These are phyloP conservation scores for Coracopsis vasa DNA, from an alignment of 2,113 vertebrate genomes.

Conservation along the genomic window DNA sequence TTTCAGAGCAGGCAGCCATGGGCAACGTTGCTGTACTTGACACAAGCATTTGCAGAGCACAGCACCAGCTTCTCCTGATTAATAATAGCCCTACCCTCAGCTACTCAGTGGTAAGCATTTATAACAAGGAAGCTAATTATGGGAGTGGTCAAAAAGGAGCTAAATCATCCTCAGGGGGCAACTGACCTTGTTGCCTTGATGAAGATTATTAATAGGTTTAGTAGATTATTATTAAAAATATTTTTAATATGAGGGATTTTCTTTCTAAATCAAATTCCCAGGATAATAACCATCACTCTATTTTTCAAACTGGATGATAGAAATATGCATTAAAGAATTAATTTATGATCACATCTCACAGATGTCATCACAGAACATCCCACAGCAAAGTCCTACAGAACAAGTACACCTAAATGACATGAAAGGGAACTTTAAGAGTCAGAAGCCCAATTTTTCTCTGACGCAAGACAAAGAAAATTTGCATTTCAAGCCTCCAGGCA, in stretches of 20 bases:
- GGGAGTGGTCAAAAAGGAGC: not conserved
- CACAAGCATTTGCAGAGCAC: not conserved
- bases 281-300: not conserved
- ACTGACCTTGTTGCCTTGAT: not conserved
- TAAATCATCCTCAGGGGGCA: not conserved
- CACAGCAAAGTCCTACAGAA: not conserved
- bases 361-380: not conserved
- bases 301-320: not conserved
- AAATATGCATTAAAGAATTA: not conserved
- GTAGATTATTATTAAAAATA: not conserved
- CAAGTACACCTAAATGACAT: not conserved
- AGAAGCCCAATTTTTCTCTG: not conserved
- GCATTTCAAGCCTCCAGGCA: not conserved
- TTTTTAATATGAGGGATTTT: not conserved
- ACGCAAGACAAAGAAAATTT: not conserved
- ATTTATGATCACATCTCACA: not conserved
- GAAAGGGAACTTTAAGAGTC: not conserved
- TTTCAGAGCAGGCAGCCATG: not conserved
- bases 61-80: not conserved
- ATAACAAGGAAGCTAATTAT: not conserved
- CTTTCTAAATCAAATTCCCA: not conserved
- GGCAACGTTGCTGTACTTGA: not conserved
- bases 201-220: slow-evolving; percentile 14
- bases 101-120: not conserved
- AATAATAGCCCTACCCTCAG: not conserved